These are phyloP conservation scores for Trachythela sp. DNA, from an alignment of 64 coral and sea anemone species.

Conservation along the genomic window DNA sequence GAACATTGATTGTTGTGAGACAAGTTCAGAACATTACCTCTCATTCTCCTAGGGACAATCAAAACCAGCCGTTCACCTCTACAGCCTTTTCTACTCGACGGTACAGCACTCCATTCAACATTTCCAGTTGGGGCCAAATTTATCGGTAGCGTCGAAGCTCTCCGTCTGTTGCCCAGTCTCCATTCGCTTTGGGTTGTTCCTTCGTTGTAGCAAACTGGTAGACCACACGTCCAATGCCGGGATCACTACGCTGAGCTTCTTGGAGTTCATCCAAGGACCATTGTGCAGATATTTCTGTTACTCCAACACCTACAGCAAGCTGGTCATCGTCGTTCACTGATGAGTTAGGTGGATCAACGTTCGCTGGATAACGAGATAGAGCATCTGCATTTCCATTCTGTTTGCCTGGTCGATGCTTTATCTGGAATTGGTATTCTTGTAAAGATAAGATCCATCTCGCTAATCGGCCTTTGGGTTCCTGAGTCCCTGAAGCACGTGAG, in stretches of 20 bases:
- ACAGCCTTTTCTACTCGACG: not conserved
- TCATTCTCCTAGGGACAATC: not conserved
- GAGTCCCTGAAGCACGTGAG: not conserved
- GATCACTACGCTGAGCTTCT: not conserved
- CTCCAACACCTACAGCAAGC: not conserved
- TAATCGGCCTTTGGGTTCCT: slow-evolving; percentile 10
- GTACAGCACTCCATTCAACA: not conserved
- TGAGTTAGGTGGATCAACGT: not conserved
- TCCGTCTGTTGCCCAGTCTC: not conserved
- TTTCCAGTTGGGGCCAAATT: not conserved
- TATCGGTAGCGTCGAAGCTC: not conserved
- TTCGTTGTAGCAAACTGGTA: not conserved
- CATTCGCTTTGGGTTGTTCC: not conserved
- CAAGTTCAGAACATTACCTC: not conserved
- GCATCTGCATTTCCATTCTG: slow-evolving; percentile 19
- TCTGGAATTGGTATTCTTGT: not conserved
- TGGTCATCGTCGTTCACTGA: not conserved
- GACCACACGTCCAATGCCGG: not conserved
- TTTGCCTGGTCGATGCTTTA: not conserved
- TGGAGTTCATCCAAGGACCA: not conserved
- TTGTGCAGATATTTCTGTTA: not conserved
- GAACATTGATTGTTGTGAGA: not conserved
- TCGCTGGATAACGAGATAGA: not conserved
- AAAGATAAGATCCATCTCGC: not conserved
- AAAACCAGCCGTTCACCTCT: not conserved